Base-by-base conservation (phyloP, 2,113 vertebrate species). In the Brachirus orientalis region DNA sequence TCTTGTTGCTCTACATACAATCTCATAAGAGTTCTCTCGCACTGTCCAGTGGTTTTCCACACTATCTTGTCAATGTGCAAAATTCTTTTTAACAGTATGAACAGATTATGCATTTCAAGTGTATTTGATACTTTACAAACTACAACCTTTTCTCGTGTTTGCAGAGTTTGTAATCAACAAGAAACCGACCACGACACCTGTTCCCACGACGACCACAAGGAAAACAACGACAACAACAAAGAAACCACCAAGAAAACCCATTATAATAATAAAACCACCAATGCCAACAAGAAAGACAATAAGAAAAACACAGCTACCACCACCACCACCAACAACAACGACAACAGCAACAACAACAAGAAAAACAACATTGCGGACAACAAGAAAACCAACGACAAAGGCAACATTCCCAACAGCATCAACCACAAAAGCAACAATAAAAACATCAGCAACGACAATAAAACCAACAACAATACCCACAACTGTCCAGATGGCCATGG, bases 131-230 rank as follows among this genome's bases (percentile, higher is more conserved):
- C 9, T 40, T 12, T 40, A 40, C 38, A 43, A 4, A 43, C 1
- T 6, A 12, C 51, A 40, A 68, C 5, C 19, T 10, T 6, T 54
- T 38, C 76, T 80, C 8, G 43, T 51, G 10, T 75, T 69, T 51
- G 7, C 88, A 94, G 94, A 94, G 53, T 94, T 90, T 58, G 89
- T 93, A 20, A 91, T 93, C 19, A 67, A 94, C 76, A 92, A 91
- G 77, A 91, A 91, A 74, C 84, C 86, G 1, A 86, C 88, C 50
- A 93, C 92, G 0, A 92, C 93, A 1, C 43, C 87, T 10, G 35
- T 84, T 13, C 87, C 88, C 11, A 91, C 80, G 0, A 90, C 90
- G 1, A 84, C 81, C 35, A 67, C 79, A 16, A 69, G 65, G 55
- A 89, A 64, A 63, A 55, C 82, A 14, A 79, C 79, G 33, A 84